A percentile compares a stretch with the other conserved stretches of the same genome.
These are phyloP conservation scores for Bombus waltoni DNA, from an alignment of 1,140 invertebrate species.

Conservation along the genomic window DNA sequence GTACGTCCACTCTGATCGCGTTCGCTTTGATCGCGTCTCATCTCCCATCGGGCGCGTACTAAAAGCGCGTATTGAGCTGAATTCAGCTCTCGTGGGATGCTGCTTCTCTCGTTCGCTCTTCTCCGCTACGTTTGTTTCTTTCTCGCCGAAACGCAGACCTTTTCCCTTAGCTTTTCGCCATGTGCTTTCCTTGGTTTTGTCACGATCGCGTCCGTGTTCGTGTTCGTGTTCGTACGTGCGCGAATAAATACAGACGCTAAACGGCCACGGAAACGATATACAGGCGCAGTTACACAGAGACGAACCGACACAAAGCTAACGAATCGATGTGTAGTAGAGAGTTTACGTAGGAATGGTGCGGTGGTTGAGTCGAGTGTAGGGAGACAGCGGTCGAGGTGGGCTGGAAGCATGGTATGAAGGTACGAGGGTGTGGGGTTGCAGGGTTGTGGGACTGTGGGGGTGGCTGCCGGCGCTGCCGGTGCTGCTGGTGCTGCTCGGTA, in stretches of 20 bases:
- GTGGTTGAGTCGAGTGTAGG: constrained; percentile 24
- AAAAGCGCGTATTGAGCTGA: constrained; percentile 66
- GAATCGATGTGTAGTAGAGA: constrained; percentile 30
- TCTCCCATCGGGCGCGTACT: constrained; percentile 1
- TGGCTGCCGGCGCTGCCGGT: constrained; percentile 40
- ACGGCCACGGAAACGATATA: constrained; percentile 14
- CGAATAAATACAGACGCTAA: constrained; percentile 30
- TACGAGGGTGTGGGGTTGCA: constrained; percentile 45
- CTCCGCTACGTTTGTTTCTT: background rate
- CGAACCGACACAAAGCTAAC: constrained; percentile 12
- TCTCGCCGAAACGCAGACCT: background rate
- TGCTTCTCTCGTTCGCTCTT: constrained; percentile 12
- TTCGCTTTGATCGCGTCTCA: constrained; percentile 9
- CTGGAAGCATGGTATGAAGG: background rate
- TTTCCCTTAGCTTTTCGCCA: constrained; percentile 13
- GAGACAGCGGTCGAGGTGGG: constrained; percentile 34
- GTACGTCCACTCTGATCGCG: background rate
- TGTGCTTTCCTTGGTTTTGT: background rate
- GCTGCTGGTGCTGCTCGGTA: constrained; percentile 69
- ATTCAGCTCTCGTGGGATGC: constrained; percentile 70
- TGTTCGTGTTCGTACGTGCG: constrained; percentile 10
- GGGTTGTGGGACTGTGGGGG: constrained; percentile 54
- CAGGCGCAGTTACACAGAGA: background rate
- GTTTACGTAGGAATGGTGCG: constrained; percentile 45
- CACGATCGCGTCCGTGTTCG: constrained; percentile 11